Evolutionary conservation across 1,140 invertebrate species (phyloP).

Genomic region (Limonius californicus): DNA sequence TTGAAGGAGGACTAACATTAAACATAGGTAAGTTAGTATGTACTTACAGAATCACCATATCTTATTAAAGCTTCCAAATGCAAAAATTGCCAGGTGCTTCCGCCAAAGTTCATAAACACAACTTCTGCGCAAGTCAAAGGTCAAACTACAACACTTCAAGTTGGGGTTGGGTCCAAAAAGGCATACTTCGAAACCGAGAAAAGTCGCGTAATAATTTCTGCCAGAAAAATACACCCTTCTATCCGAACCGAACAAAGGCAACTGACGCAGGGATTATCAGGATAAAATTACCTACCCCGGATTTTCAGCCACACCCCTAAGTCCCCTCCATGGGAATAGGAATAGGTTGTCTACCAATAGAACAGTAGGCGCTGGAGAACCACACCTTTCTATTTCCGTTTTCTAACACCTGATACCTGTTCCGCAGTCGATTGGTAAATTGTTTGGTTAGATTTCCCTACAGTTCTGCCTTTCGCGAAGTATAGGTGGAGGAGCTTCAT

Average conservation of each 20-base stretch:
- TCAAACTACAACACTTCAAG: too few relatives aligned
- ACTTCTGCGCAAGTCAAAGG: too few relatives aligned
- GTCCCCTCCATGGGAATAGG: slow-evolving; percentile 27
- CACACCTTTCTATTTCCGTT: slow-evolving; percentile 22
- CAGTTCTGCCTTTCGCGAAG: not conserved
- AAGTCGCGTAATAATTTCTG: too few relatives aligned
- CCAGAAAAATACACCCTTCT: not conserved
- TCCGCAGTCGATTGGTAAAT: slow-evolving; percentile 23
- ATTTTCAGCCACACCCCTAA: slow-evolving; percentile 28
- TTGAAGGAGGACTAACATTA: too few relatives aligned
- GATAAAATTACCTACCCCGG: not conserved
- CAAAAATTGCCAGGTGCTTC: not conserved
- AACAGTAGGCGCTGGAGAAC: not conserved
- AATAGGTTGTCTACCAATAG: slow-evolving; percentile 32
- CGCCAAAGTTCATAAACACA: not conserved
- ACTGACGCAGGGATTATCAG: not conserved
- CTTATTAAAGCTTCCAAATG: slow-evolving; percentile 22
- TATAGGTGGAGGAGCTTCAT: too few relatives aligned
- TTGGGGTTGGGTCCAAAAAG: too few relatives aligned
- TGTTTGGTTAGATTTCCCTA: slow-evolving; percentile 17
- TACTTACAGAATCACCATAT: slow-evolving; percentile 47
- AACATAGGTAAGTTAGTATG: too few relatives aligned
- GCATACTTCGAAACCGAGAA: too few relatives aligned
- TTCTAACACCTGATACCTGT: slow-evolving; percentile 33
- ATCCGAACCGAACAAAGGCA: not conserved